Conservation (phyloP, 2,797 vertebrate species). For the Todus mexicanus region DNA sequence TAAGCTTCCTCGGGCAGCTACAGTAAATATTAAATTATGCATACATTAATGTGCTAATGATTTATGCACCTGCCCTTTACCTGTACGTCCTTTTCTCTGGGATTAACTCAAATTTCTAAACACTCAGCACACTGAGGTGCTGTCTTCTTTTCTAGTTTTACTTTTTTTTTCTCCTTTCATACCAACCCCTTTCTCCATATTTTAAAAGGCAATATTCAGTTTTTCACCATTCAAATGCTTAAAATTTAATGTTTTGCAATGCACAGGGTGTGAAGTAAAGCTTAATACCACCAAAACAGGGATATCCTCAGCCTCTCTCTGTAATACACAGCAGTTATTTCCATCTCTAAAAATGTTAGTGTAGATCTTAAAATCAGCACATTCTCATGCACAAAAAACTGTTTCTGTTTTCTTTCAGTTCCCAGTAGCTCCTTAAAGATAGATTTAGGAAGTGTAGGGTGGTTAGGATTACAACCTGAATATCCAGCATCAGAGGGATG, state of each 20-base stretch:
- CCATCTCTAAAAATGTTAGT: background rate
- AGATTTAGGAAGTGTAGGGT: background rate
- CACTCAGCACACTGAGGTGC: background rate
- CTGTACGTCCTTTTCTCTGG: background rate
- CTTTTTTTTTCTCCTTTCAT: background rate
- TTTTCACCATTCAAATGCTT: background rate
- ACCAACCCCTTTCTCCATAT: background rate
- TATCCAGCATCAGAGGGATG: background rate
- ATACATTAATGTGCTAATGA: background rate
- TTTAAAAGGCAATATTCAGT: background rate
- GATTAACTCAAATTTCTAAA: background rate
- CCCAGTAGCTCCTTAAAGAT: background rate
- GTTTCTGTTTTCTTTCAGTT: background rate
- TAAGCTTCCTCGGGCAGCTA: background rate
- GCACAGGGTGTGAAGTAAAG: background rate
- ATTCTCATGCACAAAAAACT: background rate
- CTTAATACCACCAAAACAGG: background rate
- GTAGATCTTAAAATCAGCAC: background rate
- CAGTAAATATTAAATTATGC: constrained; percentile 15
- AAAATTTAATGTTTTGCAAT: background rate
- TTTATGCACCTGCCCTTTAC: constrained; percentile 17
- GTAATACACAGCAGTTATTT: background rate
- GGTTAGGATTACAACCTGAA: background rate
- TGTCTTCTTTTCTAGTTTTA: background rate
- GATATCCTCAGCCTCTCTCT: background rate